Conservation (phyloP, 2,888 invertebrate genomes). For the Agonopterix subpropinquella region DNA sequence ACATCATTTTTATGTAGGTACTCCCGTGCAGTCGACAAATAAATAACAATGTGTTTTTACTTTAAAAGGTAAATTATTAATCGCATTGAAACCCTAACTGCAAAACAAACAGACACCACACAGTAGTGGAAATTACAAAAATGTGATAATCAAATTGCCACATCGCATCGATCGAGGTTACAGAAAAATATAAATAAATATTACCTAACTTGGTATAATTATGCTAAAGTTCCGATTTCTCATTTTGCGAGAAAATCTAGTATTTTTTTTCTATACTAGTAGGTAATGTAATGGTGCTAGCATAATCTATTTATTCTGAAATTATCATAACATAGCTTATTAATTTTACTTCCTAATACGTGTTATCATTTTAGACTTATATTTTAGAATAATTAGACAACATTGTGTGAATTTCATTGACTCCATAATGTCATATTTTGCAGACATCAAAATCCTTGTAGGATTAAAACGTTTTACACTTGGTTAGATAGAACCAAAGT, state of each 20-base stretch:
- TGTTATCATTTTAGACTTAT: too few species aligned
- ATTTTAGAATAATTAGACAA: too few species aligned
- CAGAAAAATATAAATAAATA: slow-evolving; percentile 43
- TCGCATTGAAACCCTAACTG: slow-evolving; percentile 12
- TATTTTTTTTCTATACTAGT: neutral
- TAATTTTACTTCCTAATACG: too few species aligned
- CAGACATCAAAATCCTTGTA: too few species aligned
- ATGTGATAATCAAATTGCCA: slow-evolving; percentile 57
- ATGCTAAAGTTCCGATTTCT: slow-evolving; percentile 41
- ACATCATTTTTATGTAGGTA: neutral
- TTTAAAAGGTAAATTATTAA: neutral
- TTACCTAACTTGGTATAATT: slow-evolving; percentile 28
- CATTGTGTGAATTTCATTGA: too few species aligned
- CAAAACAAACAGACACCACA: slow-evolving; percentile 17
- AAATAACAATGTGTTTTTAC: neutral
- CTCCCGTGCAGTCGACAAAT: neutral
- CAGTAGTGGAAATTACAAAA: slow-evolving; percentile 29
- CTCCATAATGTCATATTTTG: too few species aligned
- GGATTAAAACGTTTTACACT: too few species aligned
- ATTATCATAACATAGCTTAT: too few species aligned
- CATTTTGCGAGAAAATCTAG: slow-evolving; percentile 1
- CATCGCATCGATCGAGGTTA: slow-evolving; percentile 40
- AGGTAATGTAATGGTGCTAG: too few species aligned
- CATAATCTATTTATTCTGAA: too few species aligned
- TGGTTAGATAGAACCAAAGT: too few species aligned